Base-by-base conservation (phyloP, 2,797 vertebrate genomes). In the Mastacembelus armatus region DNA sequence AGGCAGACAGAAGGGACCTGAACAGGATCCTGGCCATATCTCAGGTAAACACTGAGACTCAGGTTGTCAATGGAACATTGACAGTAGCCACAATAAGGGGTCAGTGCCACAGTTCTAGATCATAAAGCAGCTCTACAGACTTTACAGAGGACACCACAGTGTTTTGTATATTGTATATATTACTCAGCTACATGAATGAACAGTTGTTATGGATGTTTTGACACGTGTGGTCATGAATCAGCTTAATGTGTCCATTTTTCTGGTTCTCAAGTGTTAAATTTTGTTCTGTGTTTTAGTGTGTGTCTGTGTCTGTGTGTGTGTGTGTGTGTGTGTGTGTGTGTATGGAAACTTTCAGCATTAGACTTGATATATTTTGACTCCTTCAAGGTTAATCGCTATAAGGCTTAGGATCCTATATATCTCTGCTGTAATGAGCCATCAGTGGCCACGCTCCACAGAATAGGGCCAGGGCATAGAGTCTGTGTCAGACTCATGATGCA, bases 401-500 rank as follows among this genome's bases (percentile, higher is more conserved):
- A 74, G 45, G 45, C 32, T 40, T 10, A 49, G 50, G 74, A 66
- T 72, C 76, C 66, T 70, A 81, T 83, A 76, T 58, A 69, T 74
- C 54, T 62, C 45, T 54, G 14, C 52, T 36, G 69, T 85, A 82
- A 88, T 79, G 84, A 86, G 71, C 66, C 72, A 79, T 79, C 79
- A 75, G 64, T 77, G 71, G 66, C 63, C 73, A 67, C 38, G 16
- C 74, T 78, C 18, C 58, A 22, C 24, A 54, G 65, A 79, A 72
- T 51, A 39, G 71, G 60, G 58, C 65, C 4, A 30, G 39, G 38
- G 26, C 22, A 7, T 19, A 38, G 47, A 65, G 48, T 51, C 48
- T 35, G 64, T 64, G 58, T 60, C 49, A 61, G 27, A 26, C 38
- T 12, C 4, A 5, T 40, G 5, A 56, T 22, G 54, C 43, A 33